Conservation (phyloP, 2,797 vertebrate genomes). For the Benthosema pterotum region DNA sequence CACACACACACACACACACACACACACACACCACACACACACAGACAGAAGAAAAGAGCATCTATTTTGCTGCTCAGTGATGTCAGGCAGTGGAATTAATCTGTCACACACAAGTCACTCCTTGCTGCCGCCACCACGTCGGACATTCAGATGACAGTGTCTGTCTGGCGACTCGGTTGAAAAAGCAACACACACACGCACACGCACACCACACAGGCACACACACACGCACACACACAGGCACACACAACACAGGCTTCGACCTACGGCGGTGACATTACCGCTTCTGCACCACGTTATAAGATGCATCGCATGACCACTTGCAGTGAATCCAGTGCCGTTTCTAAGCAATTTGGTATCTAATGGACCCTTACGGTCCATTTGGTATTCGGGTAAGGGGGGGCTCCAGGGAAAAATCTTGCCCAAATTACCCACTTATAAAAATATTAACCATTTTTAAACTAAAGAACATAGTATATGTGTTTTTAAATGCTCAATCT, state of each 20-base stretch:
- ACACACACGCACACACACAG: too few relatives aligned
- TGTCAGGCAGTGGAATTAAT: conserved; percentile 61
- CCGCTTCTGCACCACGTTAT: conserved; percentile 16
- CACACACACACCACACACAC: conserved; percentile 17
- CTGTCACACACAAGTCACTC: conserved; percentile 47
- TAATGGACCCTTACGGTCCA: too few relatives aligned
- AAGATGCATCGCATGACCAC: neutral
- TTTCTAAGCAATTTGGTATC: too few relatives aligned
- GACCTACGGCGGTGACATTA: conserved; percentile 25
- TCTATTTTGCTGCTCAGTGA: conserved; percentile 56
- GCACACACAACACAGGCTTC: neutral
- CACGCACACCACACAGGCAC: too few relatives aligned
- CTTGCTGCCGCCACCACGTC: conserved; percentile 26
- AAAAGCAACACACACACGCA: conserved; percentile 62
- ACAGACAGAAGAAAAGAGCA: conserved; percentile 13
- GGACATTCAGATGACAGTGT: conserved; percentile 47
- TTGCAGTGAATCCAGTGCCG: too few relatives aligned
- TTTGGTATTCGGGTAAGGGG: too few relatives aligned
- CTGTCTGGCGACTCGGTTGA: conserved; percentile 33
- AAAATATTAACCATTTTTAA: too few relatives aligned
- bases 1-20: conserved; percentile 11
- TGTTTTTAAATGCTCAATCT: too few relatives aligned
- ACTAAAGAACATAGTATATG: too few relatives aligned
- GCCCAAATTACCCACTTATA: too few relatives aligned
- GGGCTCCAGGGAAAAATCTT: too few relatives aligned